These are phyloP conservation scores for Temnothorax curvispinosus DNA, from an alignment of 1,140 invertebrate genomes.

Conservation along the genomic window DNA sequence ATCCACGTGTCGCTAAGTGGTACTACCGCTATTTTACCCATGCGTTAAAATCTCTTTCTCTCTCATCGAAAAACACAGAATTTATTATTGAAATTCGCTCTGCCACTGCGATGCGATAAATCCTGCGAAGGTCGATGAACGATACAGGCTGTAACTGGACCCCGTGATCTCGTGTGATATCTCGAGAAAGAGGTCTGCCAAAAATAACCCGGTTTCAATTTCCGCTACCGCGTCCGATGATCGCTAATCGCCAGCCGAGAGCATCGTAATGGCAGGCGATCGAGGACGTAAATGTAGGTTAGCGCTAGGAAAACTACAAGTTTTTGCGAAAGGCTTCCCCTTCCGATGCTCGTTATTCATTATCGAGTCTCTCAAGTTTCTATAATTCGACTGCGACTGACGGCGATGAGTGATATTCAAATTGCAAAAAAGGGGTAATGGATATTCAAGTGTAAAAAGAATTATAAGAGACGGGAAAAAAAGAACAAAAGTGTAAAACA, in stretches of 20 bases:
- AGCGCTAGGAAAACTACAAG: conserved; percentile 38
- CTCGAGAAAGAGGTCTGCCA: conserved; percentile 23
- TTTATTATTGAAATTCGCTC: not conserved
- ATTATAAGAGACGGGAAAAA: too few relatives aligned
- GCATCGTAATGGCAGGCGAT: conserved; percentile 9
- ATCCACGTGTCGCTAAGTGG: not conserved
- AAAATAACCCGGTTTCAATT: conserved; percentile 56
- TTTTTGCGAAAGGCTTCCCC: conserved; percentile 23
- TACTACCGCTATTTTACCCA: not conserved
- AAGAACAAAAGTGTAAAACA: not conserved
- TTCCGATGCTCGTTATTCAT: not conserved
- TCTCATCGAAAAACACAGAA: not conserved
- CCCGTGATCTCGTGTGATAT: not conserved
- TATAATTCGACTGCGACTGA: not conserved
- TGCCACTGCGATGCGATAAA: not conserved
- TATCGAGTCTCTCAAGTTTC: not conserved
- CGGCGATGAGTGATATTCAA: not conserved
- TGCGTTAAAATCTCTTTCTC: conserved; percentile 28
- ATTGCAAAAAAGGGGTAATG: not conserved
- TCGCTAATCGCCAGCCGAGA: conserved; percentile 33
- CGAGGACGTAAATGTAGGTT: conserved; percentile 51
- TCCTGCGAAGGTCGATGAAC: not conserved
- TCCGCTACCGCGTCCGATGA: conserved; percentile 26
- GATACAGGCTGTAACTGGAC: not conserved
- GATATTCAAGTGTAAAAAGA: not conserved